Conservation (phyloP, 2,797 vertebrate genomes). For the Caiman crocodilus region DNA sequence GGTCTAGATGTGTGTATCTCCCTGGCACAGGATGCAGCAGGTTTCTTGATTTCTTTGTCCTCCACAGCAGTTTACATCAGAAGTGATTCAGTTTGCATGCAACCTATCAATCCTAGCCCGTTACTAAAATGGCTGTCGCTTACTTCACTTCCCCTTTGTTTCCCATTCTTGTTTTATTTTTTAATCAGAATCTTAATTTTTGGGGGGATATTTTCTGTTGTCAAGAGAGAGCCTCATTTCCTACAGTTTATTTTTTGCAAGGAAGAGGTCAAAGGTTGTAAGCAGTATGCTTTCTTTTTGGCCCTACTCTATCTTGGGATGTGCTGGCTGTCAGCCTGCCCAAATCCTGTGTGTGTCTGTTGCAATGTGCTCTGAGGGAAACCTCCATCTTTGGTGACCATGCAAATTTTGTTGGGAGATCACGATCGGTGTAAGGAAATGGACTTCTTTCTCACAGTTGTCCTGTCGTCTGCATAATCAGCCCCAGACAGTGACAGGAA, state of each 20-base stretch:
- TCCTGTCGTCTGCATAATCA: neutral
- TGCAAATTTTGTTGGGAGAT: conserved; percentile 28
- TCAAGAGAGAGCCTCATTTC: neutral
- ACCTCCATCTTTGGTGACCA: conserved; percentile 16
- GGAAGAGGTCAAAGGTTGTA: too few species aligned
- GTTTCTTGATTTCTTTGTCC: neutral
- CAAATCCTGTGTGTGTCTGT: neutral
- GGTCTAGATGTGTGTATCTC: neutral
- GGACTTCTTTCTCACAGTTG: neutral
- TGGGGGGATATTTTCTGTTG: neutral
- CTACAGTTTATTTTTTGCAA: neutral
- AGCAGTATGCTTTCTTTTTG: conserved; percentile 19
- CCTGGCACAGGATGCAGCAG: neutral
- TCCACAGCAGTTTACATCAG: neutral
- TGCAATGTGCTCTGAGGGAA: conserved; percentile 33
- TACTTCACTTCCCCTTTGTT: neutral
- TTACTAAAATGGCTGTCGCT: neutral
- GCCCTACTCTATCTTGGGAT: neutral
- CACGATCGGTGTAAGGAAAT: accelerated
- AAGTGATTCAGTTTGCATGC: neutral
- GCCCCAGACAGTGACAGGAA: neutral
- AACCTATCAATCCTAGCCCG: neutral
- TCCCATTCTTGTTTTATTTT: neutral
- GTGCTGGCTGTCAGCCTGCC: conserved; percentile 8
- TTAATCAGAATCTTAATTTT: neutral